Conservation (phyloP, 1,140 invertebrate genomes). For the Acyrthosiphon pisum region DNA sequence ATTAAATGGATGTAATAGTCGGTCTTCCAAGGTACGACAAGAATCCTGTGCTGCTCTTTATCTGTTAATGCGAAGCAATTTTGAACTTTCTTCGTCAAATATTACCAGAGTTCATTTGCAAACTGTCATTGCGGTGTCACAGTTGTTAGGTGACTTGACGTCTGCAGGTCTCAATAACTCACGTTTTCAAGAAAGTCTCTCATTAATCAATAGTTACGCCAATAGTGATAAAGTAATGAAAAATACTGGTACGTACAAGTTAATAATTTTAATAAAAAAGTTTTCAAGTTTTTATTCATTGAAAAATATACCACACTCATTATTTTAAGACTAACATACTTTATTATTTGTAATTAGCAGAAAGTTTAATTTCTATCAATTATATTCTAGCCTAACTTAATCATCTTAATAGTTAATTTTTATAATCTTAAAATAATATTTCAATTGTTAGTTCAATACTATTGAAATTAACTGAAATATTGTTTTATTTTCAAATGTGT, state of each 20-base stretch:
- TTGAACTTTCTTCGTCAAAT: conserved; percentile 74
- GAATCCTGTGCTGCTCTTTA: conserved; percentile 91
- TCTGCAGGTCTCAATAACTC: conserved; percentile 82
- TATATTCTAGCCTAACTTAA: neutral
- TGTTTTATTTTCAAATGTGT: neutral
- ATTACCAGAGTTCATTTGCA: conserved; percentile 52
- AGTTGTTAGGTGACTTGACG: conserved; percentile 81
- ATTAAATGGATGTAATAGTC: conserved; percentile 80
- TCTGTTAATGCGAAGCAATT: conserved; percentile 90
- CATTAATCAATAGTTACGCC: conserved; percentile 91
- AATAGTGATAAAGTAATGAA: conserved; percentile 93
- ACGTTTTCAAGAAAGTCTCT: conserved; percentile 89
- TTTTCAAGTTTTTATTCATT: too few species aligned
- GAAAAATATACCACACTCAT: too few species aligned
- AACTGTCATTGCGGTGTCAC: conserved; percentile 90
- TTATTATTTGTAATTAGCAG: too few species aligned
- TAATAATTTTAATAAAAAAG: neutral
- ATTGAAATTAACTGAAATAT: neutral
- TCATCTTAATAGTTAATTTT: neutral
- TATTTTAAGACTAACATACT: too few species aligned
- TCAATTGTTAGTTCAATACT: neutral
- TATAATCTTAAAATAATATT: neutral
- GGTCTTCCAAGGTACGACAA: conserved; percentile 79
- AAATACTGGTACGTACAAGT: conserved; percentile 71
- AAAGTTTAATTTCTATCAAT: too few species aligned